Evolutionary conservation across 2,113 vertebrate species (phyloP), one percentile per base, ranked within the genome.

Genomic region (Oryzias woworae): DNA sequence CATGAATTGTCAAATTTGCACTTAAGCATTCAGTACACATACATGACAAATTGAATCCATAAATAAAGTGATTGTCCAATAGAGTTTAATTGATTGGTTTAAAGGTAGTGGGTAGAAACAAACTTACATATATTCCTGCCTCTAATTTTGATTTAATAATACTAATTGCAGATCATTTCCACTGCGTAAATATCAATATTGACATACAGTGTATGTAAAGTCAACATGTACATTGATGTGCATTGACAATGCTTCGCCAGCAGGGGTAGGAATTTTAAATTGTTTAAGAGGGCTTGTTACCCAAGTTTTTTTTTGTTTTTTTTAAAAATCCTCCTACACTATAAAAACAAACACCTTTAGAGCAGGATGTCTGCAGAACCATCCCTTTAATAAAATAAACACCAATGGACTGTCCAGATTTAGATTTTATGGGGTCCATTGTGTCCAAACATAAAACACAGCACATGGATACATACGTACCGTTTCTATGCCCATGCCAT

Each of bases 401-500:
- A 64, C 41, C 26, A 51, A 56, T 51, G 47, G 62, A 56, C 42
- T 71, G 46, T 55, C 42, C 60, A 49, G 50, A 4, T 78, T 58
- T 54, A 51, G 53, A 23, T 56, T 51, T 48, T 53, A 56, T 58
- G 58, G 56, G 46, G 73, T 78, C 60, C 36, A 52, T 46, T 13
- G 53, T 48, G 71, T 65, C 24, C 70, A 50, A 47, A 58, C 62
- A 58, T 43, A 17, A 53, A 70, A 75, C 43, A 64, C 53, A 47
- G 57, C 55, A 10, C 60, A 36, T 31, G 51, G 43, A 73, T 60
- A 61, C 62, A 57, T 53, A 91, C 94, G 94, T 89, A 99, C 96
- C 22, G 95, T 98, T 69, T 94, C 86, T 67, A 99, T 94, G 45
- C 94, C 96, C 81, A 98, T 90, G 71, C 96, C 96, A 43, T 94